Percentiles rank a stretch among this genome's conserved stretches.
These are phyloP conservation scores for Tetranychus truncatus DNA, from an alignment of 2,888 invertebrate species.

Conservation along the genomic window DNA sequence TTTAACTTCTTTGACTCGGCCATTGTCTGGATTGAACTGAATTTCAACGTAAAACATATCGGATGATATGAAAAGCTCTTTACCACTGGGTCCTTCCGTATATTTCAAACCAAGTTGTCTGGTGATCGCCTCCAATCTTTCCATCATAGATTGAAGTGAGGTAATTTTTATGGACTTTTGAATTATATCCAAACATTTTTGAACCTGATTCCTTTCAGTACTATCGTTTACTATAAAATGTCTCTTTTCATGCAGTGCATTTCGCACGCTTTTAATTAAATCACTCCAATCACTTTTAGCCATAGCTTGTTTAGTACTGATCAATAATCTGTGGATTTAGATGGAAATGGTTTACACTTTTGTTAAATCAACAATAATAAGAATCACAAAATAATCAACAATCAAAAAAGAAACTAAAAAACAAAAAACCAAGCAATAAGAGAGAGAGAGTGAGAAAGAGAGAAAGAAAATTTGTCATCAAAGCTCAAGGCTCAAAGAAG, in stretches of 20 bases:
- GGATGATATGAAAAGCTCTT: constrained; percentile 71
- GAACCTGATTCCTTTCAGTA: constrained; percentile 62
- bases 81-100: constrained; percentile 56
- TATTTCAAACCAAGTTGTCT: constrained; percentile 67
- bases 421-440: no score
- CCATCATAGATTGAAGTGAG: constrained; percentile 59
- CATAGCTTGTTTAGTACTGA: no score
- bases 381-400: no score
- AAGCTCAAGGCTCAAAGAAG: no score
- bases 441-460: no score
- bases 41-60: constrained; percentile 94
- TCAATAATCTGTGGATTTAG: no score
- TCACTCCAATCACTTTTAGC: constrained; percentile 43
- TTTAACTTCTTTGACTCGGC: constrained; percentile 68
- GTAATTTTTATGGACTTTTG: constrained; percentile 68
- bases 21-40: constrained; percentile 52
- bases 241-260: constrained; percentile 55
- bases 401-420: no score
- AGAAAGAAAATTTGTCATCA: no score
- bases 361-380: no score
- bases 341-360: no score
- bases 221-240: constrained; percentile 54
- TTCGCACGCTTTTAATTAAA: constrained; percentile 46
- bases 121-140: constrained; percentile 71
- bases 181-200: constrained; percentile 72